A percentile compares a stretch with the other conserved stretches of the same genome.
These are phyloP conservation scores for Lepus oiostolus DNA, from an alignment of 2,797 vertebrate species.

Conservation along the genomic window DNA sequence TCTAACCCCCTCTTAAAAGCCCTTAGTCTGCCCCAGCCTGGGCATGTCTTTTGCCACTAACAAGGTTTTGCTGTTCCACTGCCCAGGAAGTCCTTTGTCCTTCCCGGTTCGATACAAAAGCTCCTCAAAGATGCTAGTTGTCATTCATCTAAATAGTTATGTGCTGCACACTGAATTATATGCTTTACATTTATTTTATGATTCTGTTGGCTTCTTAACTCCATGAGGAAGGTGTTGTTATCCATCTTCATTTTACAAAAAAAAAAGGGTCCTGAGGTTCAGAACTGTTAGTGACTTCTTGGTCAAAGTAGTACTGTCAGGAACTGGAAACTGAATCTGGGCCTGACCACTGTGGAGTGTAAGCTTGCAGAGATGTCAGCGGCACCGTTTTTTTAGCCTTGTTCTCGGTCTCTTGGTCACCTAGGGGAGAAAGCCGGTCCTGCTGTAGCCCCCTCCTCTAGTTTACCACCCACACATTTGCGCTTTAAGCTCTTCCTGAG, in stretches of 20 bases:
- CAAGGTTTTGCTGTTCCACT: background rate
- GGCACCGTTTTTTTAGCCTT: background rate
- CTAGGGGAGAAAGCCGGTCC: background rate
- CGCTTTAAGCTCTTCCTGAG: background rate
- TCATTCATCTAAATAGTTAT: background rate
- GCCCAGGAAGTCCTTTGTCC: background rate
- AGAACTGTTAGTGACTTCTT: background rate
- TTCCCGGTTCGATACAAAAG: background rate
- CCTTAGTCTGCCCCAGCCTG: background rate
- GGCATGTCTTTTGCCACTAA: background rate
- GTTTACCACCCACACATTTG: background rate
- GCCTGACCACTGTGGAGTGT: background rate
- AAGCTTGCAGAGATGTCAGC: background rate
- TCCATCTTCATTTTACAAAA: background rate
- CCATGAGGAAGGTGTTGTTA: background rate
- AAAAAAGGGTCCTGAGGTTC: background rate
- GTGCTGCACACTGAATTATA: background rate
- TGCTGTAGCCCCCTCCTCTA: accelerated
- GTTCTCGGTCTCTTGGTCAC: background rate
- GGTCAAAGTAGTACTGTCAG: background rate
- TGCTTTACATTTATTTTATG: background rate
- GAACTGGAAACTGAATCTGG: background rate
- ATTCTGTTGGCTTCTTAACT: background rate
- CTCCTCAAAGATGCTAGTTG: background rate
- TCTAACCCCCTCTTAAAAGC: background rate